Percentiles rank a stretch among this genome's conserved stretches.
phyloP scores from a whole-genome alignment of 2,888 invertebrate genomes.

The Eulithis prunata region DNA sequence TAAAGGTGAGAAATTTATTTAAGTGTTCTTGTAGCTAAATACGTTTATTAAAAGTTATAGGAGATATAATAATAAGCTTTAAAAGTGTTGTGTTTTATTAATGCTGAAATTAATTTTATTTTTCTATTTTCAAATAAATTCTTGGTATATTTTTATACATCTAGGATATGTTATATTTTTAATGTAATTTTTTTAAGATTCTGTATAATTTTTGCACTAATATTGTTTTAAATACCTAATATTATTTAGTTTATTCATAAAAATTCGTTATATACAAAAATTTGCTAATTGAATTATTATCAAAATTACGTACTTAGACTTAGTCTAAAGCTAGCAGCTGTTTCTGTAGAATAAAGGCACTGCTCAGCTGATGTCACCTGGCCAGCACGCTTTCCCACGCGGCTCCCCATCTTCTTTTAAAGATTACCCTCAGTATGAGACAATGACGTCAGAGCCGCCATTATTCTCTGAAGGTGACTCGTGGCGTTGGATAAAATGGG shows the following conservation, averaged over 20 bases:
- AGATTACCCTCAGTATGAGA: constrained; percentile 48
- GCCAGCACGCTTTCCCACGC: constrained; percentile 79
- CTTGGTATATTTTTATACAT: too few species aligned
- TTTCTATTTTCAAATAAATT: too few species aligned
- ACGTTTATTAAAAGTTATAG: background rate
- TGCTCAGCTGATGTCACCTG: constrained; percentile 71
- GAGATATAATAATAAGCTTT: too few species aligned
- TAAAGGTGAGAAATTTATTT: constrained; percentile 30
- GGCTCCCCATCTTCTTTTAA: constrained; percentile 59
- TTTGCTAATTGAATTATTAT: too few species aligned
- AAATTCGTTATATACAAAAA: too few species aligned
- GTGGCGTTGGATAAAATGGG: constrained; percentile 54
- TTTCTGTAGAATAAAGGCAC: constrained; percentile 46
- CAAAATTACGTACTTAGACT: constrained; percentile 14
- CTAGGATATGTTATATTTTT: too few species aligned
- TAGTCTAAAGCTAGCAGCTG: constrained; percentile 61
- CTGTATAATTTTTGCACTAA: too few species aligned
- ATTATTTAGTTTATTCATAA: too few species aligned
- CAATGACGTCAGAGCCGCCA: constrained; percentile 59
- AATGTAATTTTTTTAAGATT: too few species aligned
- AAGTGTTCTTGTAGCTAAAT: background rate
- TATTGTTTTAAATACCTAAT: too few species aligned
- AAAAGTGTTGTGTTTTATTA: too few species aligned
- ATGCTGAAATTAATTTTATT: background rate
- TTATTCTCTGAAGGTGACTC: constrained; percentile 56